Evolutionary conservation across 2,797 vertebrate species (phyloP), one percentile per base, ranked within the genome.

Genomic region (Acanthurus lineatus): DNA sequence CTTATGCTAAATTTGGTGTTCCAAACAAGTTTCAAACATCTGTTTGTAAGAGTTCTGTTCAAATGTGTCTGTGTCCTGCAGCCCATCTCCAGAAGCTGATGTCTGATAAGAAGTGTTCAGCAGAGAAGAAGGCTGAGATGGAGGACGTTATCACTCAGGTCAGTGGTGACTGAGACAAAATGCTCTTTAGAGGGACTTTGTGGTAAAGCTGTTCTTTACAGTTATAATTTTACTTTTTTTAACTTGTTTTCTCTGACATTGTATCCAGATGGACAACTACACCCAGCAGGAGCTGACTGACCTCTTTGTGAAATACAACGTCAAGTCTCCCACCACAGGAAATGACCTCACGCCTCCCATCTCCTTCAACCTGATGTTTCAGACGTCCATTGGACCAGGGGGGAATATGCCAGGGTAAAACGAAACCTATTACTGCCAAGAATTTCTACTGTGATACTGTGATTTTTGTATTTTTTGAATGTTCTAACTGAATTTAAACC

Each of bases 351-450:
- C 96, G 0, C 87, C 97, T 76, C 98, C 98, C 2, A 96, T 98
- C 76, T 95, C 97, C 77, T 99, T 99, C 94, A 99, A 99, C 90
- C 95, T 99, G 86, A 99, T 99, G 98, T 99, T 99, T 92, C 97
- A 97, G 95, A 99, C 98, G 53, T 98, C 97, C 91, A 99, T 99
- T 53, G 98, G 98, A 22, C 98, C 98, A 9, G 97, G 97, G 76
- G 98, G 98, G 59, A 98, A 98, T 88, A 99, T 98, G 97, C 87
- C 96, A 76, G 98, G 98, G 98, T 99, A 94, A 45, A 93, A 89
- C n/a, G 0, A 64, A 53, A 42, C 3, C 0, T 4, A 48, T 42
- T 14, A 5, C 10, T 9, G 6, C 2, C 0, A 2, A 52, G 0
- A 17, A 5, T 17, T 11, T 17, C 19, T n/a, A 0, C 10, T 16